Conservation (phyloP, 2,888 invertebrate genomes). For the Sphinx pinastri region DNA sequence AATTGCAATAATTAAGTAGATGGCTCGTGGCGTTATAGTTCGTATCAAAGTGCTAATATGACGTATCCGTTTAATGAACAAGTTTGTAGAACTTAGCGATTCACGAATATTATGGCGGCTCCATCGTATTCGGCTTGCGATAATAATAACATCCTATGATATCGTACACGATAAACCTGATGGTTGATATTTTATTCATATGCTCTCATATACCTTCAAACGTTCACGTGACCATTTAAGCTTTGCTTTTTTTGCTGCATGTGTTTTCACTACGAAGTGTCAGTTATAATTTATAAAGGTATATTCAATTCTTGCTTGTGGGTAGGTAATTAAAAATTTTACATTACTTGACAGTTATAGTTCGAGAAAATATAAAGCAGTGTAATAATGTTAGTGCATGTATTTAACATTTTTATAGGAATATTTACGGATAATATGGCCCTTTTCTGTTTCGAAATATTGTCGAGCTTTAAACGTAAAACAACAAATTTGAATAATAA, state of each 20-base stretch:
- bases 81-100: background rate
- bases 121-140: background rate
- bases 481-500: conserved; percentile 33
- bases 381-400: conserved; percentile 71
- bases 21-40: background rate
- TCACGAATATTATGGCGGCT: conserved; percentile 21
- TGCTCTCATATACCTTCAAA: background rate
- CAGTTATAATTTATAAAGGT: conserved; percentile 1
- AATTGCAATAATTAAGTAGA: background rate
- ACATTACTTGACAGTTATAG: conserved; percentile 3
- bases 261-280: conserved; percentile 15
- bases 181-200: background rate
- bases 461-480: conserved; percentile 57
- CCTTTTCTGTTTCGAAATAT: conserved; percentile 65
- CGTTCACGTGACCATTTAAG: conserved; percentile 19
- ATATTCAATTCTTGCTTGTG: conserved; percentile 7
- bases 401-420: conserved; percentile 62
- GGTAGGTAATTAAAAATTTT: conserved; percentile 5
- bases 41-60: background rate
- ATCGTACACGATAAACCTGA: background rate
- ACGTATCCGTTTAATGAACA: background rate
- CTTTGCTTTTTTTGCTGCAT: conserved; percentile 24
- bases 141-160: conserved; percentile 1
- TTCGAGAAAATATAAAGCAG: conserved; percentile 7
- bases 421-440: conserved; percentile 66